These are phyloP conservation scores for Phrynocephalus forsythii DNA, from an alignment of 2,797 vertebrate genomes.

Conservation along the genomic window DNA sequence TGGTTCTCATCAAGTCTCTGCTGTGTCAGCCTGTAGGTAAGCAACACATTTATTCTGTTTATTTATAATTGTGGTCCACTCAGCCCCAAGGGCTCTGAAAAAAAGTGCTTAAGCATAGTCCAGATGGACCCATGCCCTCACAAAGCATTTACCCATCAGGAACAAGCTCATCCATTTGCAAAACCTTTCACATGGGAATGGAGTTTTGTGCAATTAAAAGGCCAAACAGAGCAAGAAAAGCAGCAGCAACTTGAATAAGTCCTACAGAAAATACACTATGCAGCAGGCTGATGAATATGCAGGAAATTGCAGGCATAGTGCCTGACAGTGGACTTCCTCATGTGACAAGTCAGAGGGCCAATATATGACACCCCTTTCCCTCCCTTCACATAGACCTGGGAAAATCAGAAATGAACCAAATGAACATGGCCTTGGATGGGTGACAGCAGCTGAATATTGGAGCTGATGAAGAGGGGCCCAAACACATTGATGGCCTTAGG, in stretches of 20 bases:
- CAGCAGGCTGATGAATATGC: background rate
- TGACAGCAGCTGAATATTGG: background rate
- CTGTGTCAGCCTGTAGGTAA: background rate
- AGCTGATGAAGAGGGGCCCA: background rate
- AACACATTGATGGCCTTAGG: background rate
- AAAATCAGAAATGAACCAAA: too few relatives aligned
- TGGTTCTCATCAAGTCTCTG: background rate
- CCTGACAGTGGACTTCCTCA: background rate
- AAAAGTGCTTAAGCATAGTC: background rate
- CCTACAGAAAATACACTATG: background rate
- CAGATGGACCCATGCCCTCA: background rate
- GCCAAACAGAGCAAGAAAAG: background rate
- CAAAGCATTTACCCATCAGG: background rate
- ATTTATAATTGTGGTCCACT: background rate
- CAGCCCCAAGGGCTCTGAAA: background rate
- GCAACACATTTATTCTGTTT: constrained; percentile 2
- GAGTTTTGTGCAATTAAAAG: background rate
- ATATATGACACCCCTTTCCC: background rate
- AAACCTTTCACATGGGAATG: background rate
- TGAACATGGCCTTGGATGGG: background rate
- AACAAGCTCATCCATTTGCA: background rate
- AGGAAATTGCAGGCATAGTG: background rate
- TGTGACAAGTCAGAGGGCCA: background rate
- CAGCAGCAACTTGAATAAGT: background rate
- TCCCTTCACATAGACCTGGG: background rate